Percentiles rank a stretch among this genome's conserved stretches.
Conservation (phyloP, 1,140 invertebrate species). For the Carposina sasakii region DNA sequence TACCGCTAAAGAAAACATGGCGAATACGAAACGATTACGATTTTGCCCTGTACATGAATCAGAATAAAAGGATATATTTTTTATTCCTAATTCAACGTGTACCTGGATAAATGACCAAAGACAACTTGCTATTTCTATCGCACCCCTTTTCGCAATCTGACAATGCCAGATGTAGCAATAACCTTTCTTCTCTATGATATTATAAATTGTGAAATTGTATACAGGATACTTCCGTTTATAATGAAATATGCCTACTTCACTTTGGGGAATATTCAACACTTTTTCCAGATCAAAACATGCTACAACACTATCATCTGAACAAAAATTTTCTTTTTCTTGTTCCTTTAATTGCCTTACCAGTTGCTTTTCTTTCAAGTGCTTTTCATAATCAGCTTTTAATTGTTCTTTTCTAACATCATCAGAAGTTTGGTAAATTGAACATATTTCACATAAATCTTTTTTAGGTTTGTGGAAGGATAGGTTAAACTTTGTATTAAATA, state of each 20-base stretch:
- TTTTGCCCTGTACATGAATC: constrained; percentile 49
- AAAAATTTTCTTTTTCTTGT: constrained; percentile 14
- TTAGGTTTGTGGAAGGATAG: constrained; percentile 13
- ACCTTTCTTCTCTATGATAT: constrained; percentile 12
- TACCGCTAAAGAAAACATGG: constrained; percentile 29
- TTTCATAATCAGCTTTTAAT: constrained; percentile 12
- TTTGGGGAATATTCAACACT: constrained; percentile 20
- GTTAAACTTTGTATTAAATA: constrained; percentile 11
- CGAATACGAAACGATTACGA: constrained; percentile 40
- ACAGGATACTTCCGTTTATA: constrained; percentile 29
- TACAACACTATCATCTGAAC: constrained; percentile 6
- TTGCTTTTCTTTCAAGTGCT: constrained; percentile 17
- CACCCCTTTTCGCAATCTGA: constrained; percentile 18
- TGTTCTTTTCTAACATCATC: constrained; percentile 10
- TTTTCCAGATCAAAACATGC: constrained; percentile 22
- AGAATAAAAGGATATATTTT: constrained; percentile 29
- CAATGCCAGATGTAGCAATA: constrained; percentile 28
- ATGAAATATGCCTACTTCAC: constrained; percentile 23
- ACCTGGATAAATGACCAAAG: constrained; percentile 16
- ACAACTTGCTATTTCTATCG: constrained; percentile 26
- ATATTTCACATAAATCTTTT: constrained; percentile 19
- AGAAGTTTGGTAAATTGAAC: constrained; percentile 14
- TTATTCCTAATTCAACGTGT: constrained; percentile 11
- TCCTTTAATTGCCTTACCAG: constrained; percentile 18
- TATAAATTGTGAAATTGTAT: constrained; percentile 29